These are phyloP conservation scores for Drosophila neotestacea DNA, from an alignment of 2,888 invertebrate genomes.

Conservation along the genomic window DNA sequence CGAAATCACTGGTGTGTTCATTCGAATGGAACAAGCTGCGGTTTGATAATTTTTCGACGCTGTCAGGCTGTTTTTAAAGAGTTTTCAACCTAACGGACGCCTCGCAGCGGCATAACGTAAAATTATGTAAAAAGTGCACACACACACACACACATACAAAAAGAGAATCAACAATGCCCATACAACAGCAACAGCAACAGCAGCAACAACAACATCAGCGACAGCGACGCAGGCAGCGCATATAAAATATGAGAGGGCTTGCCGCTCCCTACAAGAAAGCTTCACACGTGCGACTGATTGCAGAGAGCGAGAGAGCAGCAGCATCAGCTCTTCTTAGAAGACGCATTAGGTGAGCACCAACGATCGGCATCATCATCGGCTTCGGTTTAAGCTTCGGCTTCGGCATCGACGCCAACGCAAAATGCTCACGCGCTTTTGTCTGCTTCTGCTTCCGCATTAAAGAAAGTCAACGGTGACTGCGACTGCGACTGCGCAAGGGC, in stretches of 20 bases:
- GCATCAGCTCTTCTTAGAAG: constrained; percentile 32
- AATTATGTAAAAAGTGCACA: constrained; percentile 76
- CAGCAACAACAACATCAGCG: constrained; percentile 19
- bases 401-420: constrained; percentile 55
- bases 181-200: constrained; percentile 27
- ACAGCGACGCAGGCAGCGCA: constrained; percentile 43
- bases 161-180: constrained; percentile 37
- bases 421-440: constrained; percentile 68
- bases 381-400: constrained; percentile 42
- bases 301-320: constrained; percentile 37
- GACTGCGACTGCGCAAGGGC: constrained; percentile 34
- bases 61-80: constrained; percentile 86
- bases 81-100: constrained; percentile 80
- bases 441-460: constrained; percentile 70
- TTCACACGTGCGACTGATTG: constrained; percentile 41
- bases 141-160: constrained; percentile 41
- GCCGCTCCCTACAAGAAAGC: constrained; percentile 55
- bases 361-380: constrained; percentile 28
- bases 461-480: constrained; percentile 60
- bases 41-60: constrained; percentile 85
- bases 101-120: constrained; percentile 71
- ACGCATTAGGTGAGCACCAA: constrained; percentile 27
- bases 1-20: constrained; percentile 85
- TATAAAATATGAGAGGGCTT: constrained; percentile 60
- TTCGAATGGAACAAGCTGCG: constrained; percentile 86